Base-by-base conservation (phyloP, 2,797 vertebrate species). In the Adrianichthys oophorus region DNA sequence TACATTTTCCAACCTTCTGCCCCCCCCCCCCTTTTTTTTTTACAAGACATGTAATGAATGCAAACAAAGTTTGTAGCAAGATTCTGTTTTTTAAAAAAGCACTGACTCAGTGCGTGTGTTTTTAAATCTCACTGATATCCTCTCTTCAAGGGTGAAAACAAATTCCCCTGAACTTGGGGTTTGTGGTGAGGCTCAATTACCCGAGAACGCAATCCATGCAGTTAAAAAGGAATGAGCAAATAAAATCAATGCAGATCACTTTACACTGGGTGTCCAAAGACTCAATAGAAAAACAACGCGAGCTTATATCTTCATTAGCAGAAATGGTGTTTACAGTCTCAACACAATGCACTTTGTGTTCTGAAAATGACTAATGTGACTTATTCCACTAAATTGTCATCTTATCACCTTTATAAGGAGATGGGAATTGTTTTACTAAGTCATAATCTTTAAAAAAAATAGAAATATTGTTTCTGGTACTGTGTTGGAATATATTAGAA, bases 141-240 rank as follows among this genome's bases (percentile, higher is more conserved):
- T 14, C 73, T 80, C 59, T 77, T 73, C 52, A 65, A 85, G 78
- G 73, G 71, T 68, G 68, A 41, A 37, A 37, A 37, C 32, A 68
- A 74, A 71, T 85, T 73, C 79, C 70, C 62, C 60, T 68, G 72
- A 70, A 72, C 62, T 56, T 62, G 66, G 72, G 76, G 78, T 56
- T 81, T 83, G 74, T 47, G 70, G 82, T 46, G 48, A 86, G 88
- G 53, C 90, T 70, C 43, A 42, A 80, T 92, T 90, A 90, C 89
- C 79, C 42, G 52, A 68, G 72, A 81, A 90, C 63, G 78, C 74
- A 83, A 82, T 84, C 87, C 78, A 62, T 70, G 79, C 80, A 88
- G 91, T 91, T 90, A 91, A 90, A 91, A 88, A 89, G 78, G 85
- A 89, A 91, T 87, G 87, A 91, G 83, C 80, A 86, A 87, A 89